Base-by-base conservation (phyloP, 2,888 invertebrate genomes). In the Pollenia labialis region DNA sequence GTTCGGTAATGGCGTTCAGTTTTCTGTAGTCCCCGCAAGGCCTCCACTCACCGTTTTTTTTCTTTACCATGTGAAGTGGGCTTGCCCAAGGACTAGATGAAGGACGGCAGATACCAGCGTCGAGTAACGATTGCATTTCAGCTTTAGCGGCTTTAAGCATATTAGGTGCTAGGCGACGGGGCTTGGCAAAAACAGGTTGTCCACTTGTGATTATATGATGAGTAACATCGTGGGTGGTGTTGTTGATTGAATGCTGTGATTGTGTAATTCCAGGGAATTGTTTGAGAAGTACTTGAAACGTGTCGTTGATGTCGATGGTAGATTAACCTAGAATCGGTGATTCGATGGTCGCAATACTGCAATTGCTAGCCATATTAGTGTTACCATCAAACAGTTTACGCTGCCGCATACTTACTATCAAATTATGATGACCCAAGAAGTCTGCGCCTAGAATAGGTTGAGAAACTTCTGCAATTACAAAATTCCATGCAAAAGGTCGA, bases 81-180 rank as follows among this genome's bases (percentile, higher is more conserved):
- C 91, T 92, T 0, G 93, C 90, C 93, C 92, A 94, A 0, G 89
- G 88, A 56, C 92, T 92, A 4, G 90, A 90, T 0, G 93, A 93
- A 0, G 92, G 93, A 93, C 0, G 92, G 50, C 92, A 92, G 7
- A 93, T 92, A 0, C 93, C 93, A n/a, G 89, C 85, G 42, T 93
- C 89, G 2, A 86, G 42, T 2, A 88, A n/a, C 16, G 44, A 69
- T 44, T 89, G 42, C 10, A 88, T 83, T 56, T 89, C 85, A 2
- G 52, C 6, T 69, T 87, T 86, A 0, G 87, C 87, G 0, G 58
- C 75, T 50, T 80, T 52, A 0, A 87, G 23, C 64, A 77, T 87
- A 11, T 88, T 81, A 0, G 91, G 92, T 0, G 90, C 89, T 0
- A 93, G 84, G 11, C 85, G 80, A 10, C 90, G 87, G 12, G 88